phyloP scores from a whole-genome alignment of 2,797 vertebrate species.

The Xiphorhynchus erythropygius region DNA sequence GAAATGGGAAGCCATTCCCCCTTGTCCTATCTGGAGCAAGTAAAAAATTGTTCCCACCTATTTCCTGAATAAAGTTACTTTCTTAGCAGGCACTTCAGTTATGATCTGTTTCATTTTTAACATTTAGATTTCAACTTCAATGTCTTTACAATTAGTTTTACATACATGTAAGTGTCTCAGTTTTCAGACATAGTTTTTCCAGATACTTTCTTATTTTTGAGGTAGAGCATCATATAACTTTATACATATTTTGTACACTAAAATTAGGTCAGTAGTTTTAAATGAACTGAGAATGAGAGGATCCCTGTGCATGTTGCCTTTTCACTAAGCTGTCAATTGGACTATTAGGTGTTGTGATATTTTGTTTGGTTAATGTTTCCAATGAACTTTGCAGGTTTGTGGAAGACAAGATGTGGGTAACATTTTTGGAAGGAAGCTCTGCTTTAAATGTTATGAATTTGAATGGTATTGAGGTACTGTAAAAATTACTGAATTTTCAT shows the following conservation, averaged over 20 bases:
- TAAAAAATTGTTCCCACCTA: background rate
- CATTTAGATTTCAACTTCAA: background rate
- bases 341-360: background rate
- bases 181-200: background rate
- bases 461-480: slow-evolving; percentile 82
- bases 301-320: background rate
- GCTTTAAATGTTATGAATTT: slow-evolving; percentile 89
- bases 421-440: slow-evolving; percentile 95
- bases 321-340: background rate
- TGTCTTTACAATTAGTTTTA: background rate
- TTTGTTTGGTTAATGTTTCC: background rate
- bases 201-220: background rate
- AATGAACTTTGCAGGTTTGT: slow-evolving; percentile 85
- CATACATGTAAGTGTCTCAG: background rate
- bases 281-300: background rate
- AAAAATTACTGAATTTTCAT: background rate
- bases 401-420: slow-evolving; percentile 99
- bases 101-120: background rate
- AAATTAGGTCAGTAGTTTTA: background rate
- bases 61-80: background rate
- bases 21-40: background rate
- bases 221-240: background rate
- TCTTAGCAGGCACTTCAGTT: background rate
- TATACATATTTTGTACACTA: background rate
- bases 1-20: background rate